phyloP scores from a whole-genome alignment of 2,113 vertebrate genomes.

The Brienomyrus brachyistius region DNA sequence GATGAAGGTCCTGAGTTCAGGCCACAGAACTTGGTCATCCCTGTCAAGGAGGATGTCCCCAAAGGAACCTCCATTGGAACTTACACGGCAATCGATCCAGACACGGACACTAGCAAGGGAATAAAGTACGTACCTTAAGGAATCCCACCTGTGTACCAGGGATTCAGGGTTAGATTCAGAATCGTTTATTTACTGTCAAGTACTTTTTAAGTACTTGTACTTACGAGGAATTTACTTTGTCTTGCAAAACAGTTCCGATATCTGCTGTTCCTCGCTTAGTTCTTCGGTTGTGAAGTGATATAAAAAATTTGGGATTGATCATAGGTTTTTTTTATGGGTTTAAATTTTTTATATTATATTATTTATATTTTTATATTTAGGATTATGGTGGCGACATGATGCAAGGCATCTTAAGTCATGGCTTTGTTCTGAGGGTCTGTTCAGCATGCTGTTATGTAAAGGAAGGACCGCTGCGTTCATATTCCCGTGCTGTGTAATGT shows the following conservation, averaged over 20 bases:
- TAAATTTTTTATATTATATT: not conserved
- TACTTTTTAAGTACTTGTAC: not conserved
- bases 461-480: not conserved
- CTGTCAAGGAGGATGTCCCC: slow-evolving; percentile 60
- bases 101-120: slow-evolving; percentile 56
- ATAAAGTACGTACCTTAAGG: slow-evolving; percentile 57
- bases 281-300: not conserved
- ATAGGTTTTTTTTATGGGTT: not conserved
- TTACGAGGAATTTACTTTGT: not conserved
- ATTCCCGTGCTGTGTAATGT: not conserved
- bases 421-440: not conserved
- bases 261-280: not conserved
- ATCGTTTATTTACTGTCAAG: not conserved
- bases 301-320: not conserved
- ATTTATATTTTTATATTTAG: not conserved
- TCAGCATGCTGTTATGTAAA: not conserved
- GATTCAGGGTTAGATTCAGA: not conserved
- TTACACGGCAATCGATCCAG: slow-evolving; percentile 66
- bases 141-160: slow-evolving; percentile 32
- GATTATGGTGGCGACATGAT: not conserved
- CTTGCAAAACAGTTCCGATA: not conserved
- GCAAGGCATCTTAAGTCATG: not conserved
- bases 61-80: slow-evolving; percentile 53
- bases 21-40: slow-evolving; percentile 47
- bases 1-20: slow-evolving; percentile 76